Percentiles rank a stretch among this genome's conserved stretches.
phyloP scores from a whole-genome alignment of 2,797 vertebrate species.

The Parauchenoglanis punctatus region DNA sequence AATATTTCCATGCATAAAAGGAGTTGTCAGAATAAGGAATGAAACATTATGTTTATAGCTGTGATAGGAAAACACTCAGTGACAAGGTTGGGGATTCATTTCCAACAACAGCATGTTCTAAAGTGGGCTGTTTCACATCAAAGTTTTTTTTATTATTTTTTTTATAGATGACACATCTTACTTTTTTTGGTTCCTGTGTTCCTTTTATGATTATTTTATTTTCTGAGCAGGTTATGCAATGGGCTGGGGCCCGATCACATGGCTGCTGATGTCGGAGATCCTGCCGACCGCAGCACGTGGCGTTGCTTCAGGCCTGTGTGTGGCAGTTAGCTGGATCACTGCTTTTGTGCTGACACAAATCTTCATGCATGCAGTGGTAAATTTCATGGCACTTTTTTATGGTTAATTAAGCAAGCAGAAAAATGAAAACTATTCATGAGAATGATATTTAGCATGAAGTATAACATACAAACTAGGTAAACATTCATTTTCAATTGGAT shows the following conservation, averaged over 20 bases:
- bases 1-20: no score
- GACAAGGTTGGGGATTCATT: not conserved
- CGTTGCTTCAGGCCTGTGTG: conserved; percentile 88
- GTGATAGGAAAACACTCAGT: no score
- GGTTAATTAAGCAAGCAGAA: not conserved
- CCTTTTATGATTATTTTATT: not conserved
- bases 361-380: conserved; percentile 83
- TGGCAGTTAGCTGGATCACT: conserved; percentile 89
- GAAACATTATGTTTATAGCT: no score
- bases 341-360: conserved; percentile 84
- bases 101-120: not conserved
- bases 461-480: not conserved
- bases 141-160: no score
- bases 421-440: not conserved
- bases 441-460: not conserved
- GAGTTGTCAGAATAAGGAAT: no score
- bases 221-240: conserved; percentile 86
- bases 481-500: not conserved
- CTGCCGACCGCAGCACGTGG: conserved; percentile 88
- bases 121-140: not conserved
- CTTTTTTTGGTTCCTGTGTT: not conserved
- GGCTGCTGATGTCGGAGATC: conserved; percentile 96
- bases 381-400: conserved; percentile 41
- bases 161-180: not conserved
- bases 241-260: conserved; percentile 97